These are phyloP conservation scores for Drosophila gaucha DNA, from an alignment of 2,888 invertebrate species.

Conservation along the genomic window DNA sequence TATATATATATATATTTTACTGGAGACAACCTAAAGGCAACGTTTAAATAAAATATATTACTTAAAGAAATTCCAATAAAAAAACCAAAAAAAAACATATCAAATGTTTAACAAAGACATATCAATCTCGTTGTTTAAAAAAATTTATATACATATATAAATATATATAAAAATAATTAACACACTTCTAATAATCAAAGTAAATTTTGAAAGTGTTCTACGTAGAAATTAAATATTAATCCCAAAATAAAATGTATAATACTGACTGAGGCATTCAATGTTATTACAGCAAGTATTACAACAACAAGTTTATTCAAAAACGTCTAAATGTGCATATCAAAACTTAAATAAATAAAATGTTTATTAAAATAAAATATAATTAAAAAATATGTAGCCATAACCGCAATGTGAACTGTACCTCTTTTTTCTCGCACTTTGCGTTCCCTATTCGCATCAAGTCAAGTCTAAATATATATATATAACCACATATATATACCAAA, in stretches of 20 bases:
- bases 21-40: slow-evolving; percentile 18
- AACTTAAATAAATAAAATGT: slow-evolving; percentile 37
- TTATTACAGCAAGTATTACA: slow-evolving; percentile 65
- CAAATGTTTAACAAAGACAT: slow-evolving; percentile 61
- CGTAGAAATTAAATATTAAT: slow-evolving; percentile 41
- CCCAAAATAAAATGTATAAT: slow-evolving; percentile 37
- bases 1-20: slow-evolving; percentile 6
- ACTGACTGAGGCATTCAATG: slow-evolving; percentile 82
- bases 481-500: slow-evolving; percentile 4
- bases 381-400: slow-evolving; percentile 31
- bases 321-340: slow-evolving; percentile 36
- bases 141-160: slow-evolving; percentile 11
- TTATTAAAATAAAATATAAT: slow-evolving; percentile 8
- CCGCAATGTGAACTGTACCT: slow-evolving; percentile 49
- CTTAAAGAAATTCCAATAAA: slow-evolving; percentile 4
- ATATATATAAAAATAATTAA: slow-evolving; percentile 22
- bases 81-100: slow-evolving; percentile 46
- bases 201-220: slow-evolving; percentile 51
- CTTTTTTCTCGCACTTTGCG: slow-evolving; percentile 18
- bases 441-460: slow-evolving; percentile 39
- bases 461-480: slow-evolving; percentile 23
- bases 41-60: slow-evolving; percentile 30
- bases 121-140: slow-evolving; percentile 48
- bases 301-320: slow-evolving; percentile 48
- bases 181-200: slow-evolving; percentile 19